Conservation (phyloP, 2,888 invertebrate species). For the Drosophila recens region DNA sequence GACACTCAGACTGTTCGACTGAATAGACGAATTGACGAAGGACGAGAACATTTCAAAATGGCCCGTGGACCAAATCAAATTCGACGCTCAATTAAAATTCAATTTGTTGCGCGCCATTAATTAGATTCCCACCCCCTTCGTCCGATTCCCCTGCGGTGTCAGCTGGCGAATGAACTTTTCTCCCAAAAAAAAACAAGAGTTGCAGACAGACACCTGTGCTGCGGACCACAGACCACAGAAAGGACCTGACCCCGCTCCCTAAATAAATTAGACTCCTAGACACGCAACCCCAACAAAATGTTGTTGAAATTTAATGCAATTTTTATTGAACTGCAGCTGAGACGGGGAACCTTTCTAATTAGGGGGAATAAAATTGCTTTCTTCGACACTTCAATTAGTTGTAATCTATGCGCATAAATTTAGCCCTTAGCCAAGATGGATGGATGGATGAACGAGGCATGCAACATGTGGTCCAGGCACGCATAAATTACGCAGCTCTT, state of each 20-base stretch:
- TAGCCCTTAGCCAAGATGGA: slow-evolving; percentile 37
- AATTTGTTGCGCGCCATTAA: slow-evolving; percentile 78
- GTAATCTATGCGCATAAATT: slow-evolving; percentile 79
- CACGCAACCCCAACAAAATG: not conserved
- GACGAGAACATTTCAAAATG: slow-evolving; percentile 21
- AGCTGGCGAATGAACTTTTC: slow-evolving; percentile 35
- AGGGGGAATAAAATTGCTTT: slow-evolving; percentile 40
- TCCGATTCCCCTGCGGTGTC: not conserved
- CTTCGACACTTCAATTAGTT: slow-evolving; percentile 66
- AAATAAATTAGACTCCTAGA: not conserved
- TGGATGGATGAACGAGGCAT: slow-evolving; percentile 23
- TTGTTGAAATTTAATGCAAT: slow-evolving; percentile 58
- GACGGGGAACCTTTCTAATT: slow-evolving; percentile 56
- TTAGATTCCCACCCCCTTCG: slow-evolving; percentile 55
- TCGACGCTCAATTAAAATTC: slow-evolving; percentile 79
- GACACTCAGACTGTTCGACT: not conserved
- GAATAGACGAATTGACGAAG: not conserved
- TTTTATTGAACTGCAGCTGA: slow-evolving; percentile 48
- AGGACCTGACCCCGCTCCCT: slow-evolving; percentile 4
- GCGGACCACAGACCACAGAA: not conserved
- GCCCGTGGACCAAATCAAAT: slow-evolving; percentile 64
- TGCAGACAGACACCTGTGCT: slow-evolving; percentile 56
- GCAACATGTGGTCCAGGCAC: slow-evolving; percentile 69
- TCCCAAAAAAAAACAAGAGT: slow-evolving; percentile 15
- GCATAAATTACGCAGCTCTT: slow-evolving; percentile 48